Evolutionary conservation across 2,113 vertebrate species (phyloP).

Genomic region (Ptychochromis oligacanthus): DNA sequence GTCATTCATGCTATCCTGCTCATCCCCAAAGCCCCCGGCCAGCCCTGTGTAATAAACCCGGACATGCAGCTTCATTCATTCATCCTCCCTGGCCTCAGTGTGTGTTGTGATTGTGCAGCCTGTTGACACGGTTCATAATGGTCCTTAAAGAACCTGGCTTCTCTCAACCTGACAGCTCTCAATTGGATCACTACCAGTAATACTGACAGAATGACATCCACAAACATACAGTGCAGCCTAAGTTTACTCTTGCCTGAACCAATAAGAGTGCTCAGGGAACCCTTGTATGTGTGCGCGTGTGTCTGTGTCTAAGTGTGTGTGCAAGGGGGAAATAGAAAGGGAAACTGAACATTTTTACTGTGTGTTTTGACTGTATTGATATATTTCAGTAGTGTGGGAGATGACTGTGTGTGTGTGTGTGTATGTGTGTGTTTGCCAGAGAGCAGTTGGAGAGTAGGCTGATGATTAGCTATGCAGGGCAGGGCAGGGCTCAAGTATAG

Average conservation of each 20-base stretch:
- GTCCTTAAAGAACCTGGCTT: constrained; percentile 71
- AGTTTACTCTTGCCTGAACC: constrained; percentile 57
- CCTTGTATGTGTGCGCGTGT: constrained; percentile 14
- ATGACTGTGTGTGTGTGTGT: constrained; percentile 29
- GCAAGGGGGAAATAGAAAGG: background rate
- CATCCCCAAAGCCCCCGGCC: constrained; percentile 55
- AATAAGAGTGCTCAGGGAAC: constrained; percentile 38
- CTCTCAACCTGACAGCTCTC: constrained; percentile 68
- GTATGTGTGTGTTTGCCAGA: constrained; percentile 15
- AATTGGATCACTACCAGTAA: constrained; percentile 66
- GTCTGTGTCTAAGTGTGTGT: constrained; percentile 13
- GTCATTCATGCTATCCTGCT: constrained; percentile 62
- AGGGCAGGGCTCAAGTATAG: constrained; percentile 49
- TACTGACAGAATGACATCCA: constrained; percentile 72
- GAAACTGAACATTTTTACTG: constrained; percentile 4
- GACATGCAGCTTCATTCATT: constrained; percentile 66
- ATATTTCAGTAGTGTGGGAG: constrained; percentile 38
- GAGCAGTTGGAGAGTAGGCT: constrained; percentile 43
- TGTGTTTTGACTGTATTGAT: constrained; percentile 49
- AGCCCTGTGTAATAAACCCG: constrained; percentile 66
- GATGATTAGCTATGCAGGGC: constrained; percentile 62
- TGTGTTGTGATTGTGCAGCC: constrained; percentile 70
- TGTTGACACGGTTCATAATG: constrained; percentile 75
- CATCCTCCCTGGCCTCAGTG: constrained; percentile 57
- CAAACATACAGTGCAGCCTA: constrained; percentile 63